These are phyloP conservation scores for Atherix ibis DNA, from an alignment of 2,888 invertebrate genomes.

Conservation along the genomic window DNA sequence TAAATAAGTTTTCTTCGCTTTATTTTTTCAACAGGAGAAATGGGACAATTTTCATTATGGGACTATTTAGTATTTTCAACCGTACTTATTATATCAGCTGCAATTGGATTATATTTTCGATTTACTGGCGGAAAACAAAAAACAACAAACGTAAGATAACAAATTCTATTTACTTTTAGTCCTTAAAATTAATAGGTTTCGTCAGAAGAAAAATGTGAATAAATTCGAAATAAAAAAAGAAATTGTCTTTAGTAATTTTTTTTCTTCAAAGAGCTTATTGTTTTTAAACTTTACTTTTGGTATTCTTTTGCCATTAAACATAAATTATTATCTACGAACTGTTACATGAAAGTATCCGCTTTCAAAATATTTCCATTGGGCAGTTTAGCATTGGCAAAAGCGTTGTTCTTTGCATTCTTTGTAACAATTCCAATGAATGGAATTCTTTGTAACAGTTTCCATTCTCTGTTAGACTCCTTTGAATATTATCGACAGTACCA, in stretches of 20 bases:
- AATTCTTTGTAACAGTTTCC: too few species aligned
- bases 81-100: slow-evolving; percentile 53
- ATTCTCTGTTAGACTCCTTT: too few species aligned
- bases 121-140: slow-evolving; percentile 73
- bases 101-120: slow-evolving; percentile 70
- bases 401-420: too few species aligned
- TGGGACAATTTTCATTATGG: slow-evolving; percentile 41
- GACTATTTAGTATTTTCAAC: slow-evolving; percentile 62
- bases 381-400: too few species aligned
- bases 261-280: background rate
- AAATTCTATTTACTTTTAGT: slow-evolving; percentile 3
- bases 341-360: too few species aligned
- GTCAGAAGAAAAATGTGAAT: too few species aligned
- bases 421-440: too few species aligned
- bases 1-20: background rate
- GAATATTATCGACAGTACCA: too few species aligned
- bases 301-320: too few species aligned
- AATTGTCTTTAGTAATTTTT: background rate
- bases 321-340: too few species aligned
- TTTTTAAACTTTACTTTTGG: too few species aligned
- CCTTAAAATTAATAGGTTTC: slow-evolving; percentile 5
- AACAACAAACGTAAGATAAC: slow-evolving; percentile 66
- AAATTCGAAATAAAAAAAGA: background rate
- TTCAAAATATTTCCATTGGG: too few species aligned
- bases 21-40: slow-evolving; percentile 11